Evolutionary conservation across 2,888 invertebrate species (phyloP), one percentile per base, ranked within the genome.

Genomic region (Erannis defoliaria): DNA sequence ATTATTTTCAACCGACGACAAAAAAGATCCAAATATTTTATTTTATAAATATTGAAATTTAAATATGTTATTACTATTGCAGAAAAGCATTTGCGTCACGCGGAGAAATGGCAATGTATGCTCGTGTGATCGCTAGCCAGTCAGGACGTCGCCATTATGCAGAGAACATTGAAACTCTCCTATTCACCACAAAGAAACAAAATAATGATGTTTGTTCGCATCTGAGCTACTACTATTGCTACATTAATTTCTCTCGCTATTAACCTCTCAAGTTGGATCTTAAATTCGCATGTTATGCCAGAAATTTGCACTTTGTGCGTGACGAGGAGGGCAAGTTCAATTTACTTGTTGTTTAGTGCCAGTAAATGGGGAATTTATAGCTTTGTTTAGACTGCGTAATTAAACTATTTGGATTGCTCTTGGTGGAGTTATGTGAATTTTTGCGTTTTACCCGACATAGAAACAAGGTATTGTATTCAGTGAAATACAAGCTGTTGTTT

Each of bases 221-320:
- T 29, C 23, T 50, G 43, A 49, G 49, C 42, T 55, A 60, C 55
- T 55, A 18, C 38, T 19, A 12, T 38, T 31, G 18, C 21, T 10
- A 46, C 37, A 60, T 59, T 38, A 48, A 54, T 40, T 59, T 40
- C 48, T 54, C 33, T 40, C 26, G 40, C 51, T 53, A 60, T 60
- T 35, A 60, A 60, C 55, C 50, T 61, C 50, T 55, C 59, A 55
- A 61, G 14, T 51, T 38, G 62, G 50, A 54, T 69, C 62, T 69
- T 66, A 66, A 64, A 69, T 66, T 66, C 61, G 51, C 55, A 29
- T 49, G 60, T 55, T 55, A 55, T 56, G 53, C 54, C 49, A 56
- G 62, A 61, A 61, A 61, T 64, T 62, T 64, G 50, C 56, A 59
- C 55, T 61, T 63, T 43, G 63, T 59, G 53, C 66, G 56, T 64